Evolutionary conservation across 2,113 vertebrate species (phyloP), one percentile per base, ranked within the genome.

Genomic region (Psettodes erumei): DNA sequence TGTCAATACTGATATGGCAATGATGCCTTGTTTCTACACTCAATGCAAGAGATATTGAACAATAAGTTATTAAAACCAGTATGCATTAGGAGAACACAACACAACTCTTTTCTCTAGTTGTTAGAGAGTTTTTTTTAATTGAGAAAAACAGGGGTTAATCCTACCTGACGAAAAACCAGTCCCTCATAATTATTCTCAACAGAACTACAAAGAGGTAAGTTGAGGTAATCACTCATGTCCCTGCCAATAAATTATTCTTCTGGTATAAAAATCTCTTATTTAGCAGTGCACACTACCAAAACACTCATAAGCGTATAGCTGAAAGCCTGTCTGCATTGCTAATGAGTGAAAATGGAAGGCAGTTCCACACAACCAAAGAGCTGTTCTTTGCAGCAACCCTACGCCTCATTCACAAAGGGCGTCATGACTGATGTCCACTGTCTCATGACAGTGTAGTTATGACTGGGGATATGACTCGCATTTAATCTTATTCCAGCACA

Each of bases 401-500:
- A 1, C 56, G 32, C 23, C 54, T 40, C 12, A 30, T 4, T 23
- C 8, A 51, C 53, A 4, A 21, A 16, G 54, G 42, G 15, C 47
- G 63, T 28, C 19, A 42, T 48, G 59, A 83, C 47, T 67, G 63
- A 69, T 79, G 71, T 59, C 37, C 56, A 25, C 67, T 45, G 40
- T 77, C 69, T 69, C 38, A 53, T 67, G 69, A 67, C 63, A 30
- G 23, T 43, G 56, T 9, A 47, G 65, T 70, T 71, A 33, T 65
- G 35, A 67, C 21, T 51, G 30, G 6, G 55, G 30, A 69, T 47
- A 28, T 8, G 16, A 37, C 37, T 84, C 48, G 84, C 66, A 78
- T 83, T 84, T 77, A 61, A 87, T 86, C 53, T 84, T 40, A 38
- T 69, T 77, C 28, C 68, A 61, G 21, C 43, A 67, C 60, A 63